Evolutionary conservation across 2,888 invertebrate genomes (phyloP).

Genomic region (Andrena camellia): DNA sequence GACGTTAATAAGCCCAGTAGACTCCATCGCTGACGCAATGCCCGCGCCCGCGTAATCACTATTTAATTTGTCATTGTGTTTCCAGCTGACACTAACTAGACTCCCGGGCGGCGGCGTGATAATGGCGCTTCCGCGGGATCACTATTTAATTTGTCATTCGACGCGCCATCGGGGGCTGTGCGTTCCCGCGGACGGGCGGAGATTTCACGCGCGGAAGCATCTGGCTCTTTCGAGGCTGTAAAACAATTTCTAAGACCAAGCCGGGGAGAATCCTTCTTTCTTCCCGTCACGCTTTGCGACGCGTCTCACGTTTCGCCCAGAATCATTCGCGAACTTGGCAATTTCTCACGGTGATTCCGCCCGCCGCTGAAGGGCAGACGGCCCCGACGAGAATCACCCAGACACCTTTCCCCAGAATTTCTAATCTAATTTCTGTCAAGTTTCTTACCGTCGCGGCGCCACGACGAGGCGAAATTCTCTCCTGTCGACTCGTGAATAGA

Average conservation of each 20-base stretch:
- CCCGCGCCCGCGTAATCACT: conserved; percentile 31
- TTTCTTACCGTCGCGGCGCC: conserved; percentile 46
- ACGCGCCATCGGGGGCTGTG: neutral
- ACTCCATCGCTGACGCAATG: conserved; percentile 7
- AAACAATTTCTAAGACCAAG: conserved; percentile 35
- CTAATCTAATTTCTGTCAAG: conserved; percentile 72
- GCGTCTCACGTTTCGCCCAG: conserved; percentile 45
- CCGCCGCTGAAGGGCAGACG: conserved; percentile 51
- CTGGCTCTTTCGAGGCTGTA: neutral
- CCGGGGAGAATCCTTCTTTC: neutral
- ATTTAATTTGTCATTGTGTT: conserved; percentile 57
- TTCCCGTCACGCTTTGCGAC: conserved; percentile 33
- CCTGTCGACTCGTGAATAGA: conserved; percentile 42
- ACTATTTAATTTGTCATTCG: conserved; percentile 41
- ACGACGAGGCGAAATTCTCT: conserved; percentile 29
- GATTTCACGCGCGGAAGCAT: neutral
- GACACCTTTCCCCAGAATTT: conserved; percentile 60
- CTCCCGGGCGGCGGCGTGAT: conserved; percentile 21
- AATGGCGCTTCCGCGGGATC: conserved; percentile 19
- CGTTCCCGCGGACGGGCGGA: neutral
- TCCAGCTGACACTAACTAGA: conserved; percentile 47
- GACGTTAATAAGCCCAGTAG: conserved; percentile 19
- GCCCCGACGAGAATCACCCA: conserved; percentile 64
- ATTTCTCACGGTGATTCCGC: conserved; percentile 59
- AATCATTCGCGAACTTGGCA: conserved; percentile 47